These are phyloP conservation scores for Magallana ariakensis DNA, from an alignment of 1,140 invertebrate species.

Conservation along the genomic window DNA sequence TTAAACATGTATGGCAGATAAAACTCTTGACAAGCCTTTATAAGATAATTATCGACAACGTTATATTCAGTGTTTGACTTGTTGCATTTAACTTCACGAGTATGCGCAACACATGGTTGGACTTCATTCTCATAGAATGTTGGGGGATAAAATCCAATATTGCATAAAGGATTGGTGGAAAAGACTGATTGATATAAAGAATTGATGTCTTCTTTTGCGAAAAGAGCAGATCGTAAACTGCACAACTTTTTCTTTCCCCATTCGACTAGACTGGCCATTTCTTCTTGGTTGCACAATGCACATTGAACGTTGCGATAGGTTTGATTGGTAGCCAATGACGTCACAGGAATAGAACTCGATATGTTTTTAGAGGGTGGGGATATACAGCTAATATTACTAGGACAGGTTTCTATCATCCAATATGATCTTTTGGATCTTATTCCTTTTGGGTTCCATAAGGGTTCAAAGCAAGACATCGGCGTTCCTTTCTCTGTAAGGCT, in stretches of 20 bases:
- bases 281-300: neutral
- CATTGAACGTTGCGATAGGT: neutral
- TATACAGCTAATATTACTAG: neutral
- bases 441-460: neutral
- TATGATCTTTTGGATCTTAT: neutral
- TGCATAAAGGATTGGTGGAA: neutral
- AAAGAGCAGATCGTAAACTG: neutral
- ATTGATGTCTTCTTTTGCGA: neutral
- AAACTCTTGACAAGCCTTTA: neutral
- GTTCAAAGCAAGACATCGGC: neutral
- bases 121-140: neutral
- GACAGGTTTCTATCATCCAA: constrained; percentile 14
- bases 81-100: neutral
- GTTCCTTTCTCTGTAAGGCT: neutral
- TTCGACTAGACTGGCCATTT: neutral
- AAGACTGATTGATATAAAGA: neutral
- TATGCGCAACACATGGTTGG: neutral
- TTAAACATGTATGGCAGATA: neutral
- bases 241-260: neutral
- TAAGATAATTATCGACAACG: neutral
- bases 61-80: neutral
- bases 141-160: neutral
- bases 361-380: neutral
- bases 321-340: neutral
- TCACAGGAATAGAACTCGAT: neutral